phyloP scores from a whole-genome alignment of 2,113 vertebrate species.

The Tupaia chinensis region DNA sequence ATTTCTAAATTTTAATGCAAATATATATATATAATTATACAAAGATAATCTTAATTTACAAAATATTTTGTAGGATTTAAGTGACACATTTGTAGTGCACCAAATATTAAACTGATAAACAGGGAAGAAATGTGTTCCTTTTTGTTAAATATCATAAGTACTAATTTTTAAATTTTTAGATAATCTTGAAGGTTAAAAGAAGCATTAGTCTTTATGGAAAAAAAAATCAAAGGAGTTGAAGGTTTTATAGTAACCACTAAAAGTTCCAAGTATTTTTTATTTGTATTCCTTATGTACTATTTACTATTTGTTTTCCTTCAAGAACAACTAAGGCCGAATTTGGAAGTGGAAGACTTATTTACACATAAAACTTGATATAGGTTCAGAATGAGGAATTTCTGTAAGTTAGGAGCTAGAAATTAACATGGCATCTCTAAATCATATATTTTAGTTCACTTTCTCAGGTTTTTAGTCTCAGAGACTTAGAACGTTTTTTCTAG shows the following conservation, averaged over 20 bases:
- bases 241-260: slow-evolving; percentile 2
- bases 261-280: slow-evolving; percentile 7
- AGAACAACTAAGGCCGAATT: background rate
- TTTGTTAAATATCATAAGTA: background rate
- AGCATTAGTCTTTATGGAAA: slow-evolving; percentile 28
- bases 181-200: slow-evolving; percentile 22
- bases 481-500: background rate
- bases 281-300: slow-evolving; percentile 30
- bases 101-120: slow-evolving; percentile 14
- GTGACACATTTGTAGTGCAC: background rate
- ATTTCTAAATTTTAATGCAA: slow-evolving; percentile 43
- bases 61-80: slow-evolving; percentile 28
- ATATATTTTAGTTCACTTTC: slow-evolving; percentile 7
- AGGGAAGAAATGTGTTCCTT: slow-evolving; percentile 40
- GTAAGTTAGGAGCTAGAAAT: background rate
- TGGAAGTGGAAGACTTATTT: slow-evolving; percentile 32
- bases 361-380: background rate
- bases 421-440: background rate
- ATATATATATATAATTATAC: background rate
- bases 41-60: slow-evolving; percentile 39
- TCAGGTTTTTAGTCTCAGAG: background rate
- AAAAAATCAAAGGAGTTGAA: slow-evolving; percentile 25
- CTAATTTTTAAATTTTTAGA: background rate
- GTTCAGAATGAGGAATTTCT: background rate
- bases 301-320: slow-evolving; percentile 16